phyloP scores from a whole-genome alignment of 2,888 invertebrate species.

The Agriotes lineatus region DNA sequence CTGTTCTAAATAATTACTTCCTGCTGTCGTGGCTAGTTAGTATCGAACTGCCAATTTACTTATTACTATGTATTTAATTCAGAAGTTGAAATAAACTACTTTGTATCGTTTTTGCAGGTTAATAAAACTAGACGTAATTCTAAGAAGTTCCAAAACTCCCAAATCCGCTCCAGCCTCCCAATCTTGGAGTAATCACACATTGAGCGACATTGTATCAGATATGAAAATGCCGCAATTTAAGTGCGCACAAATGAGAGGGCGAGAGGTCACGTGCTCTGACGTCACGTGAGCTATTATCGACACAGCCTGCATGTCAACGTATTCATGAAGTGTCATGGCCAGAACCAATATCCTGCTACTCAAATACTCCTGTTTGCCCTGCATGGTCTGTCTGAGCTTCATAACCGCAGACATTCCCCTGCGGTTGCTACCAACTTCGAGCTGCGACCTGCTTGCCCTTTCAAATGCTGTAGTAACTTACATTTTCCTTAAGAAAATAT shows the following conservation, averaged over 20 bases:
- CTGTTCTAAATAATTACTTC: too few relatives aligned
- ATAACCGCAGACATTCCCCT: constrained; percentile 10
- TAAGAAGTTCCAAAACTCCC: too few relatives aligned
- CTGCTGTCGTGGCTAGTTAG: too few relatives aligned
- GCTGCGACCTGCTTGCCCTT: too few relatives aligned
- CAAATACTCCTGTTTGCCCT: constrained; percentile 35
- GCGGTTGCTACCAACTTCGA: too few relatives aligned
- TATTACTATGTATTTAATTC: too few relatives aligned
- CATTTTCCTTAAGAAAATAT: too few relatives aligned
- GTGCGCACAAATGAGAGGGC: constrained; percentile 54
- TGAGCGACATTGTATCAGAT: neutral
- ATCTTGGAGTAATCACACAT: neutral
- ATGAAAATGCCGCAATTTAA: constrained; percentile 28
- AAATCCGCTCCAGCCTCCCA: neutral
- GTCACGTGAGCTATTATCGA: constrained; percentile 51
- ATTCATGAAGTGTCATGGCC: constrained; percentile 57
- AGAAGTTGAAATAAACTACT: too few relatives aligned
- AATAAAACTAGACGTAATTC: too few relatives aligned
- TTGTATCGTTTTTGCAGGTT: too few relatives aligned
- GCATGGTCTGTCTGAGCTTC: constrained; percentile 19
- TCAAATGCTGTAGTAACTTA: too few relatives aligned
- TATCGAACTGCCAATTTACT: too few relatives aligned
- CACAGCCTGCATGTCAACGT: constrained; percentile 54
- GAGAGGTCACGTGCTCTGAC: constrained; percentile 54
- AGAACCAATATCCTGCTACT: constrained; percentile 49